Percentiles rank a stretch among this genome's conserved stretches.
phyloP scores from a whole-genome alignment of 2,888 invertebrate species.

The Synanthedon vespiformis region DNA sequence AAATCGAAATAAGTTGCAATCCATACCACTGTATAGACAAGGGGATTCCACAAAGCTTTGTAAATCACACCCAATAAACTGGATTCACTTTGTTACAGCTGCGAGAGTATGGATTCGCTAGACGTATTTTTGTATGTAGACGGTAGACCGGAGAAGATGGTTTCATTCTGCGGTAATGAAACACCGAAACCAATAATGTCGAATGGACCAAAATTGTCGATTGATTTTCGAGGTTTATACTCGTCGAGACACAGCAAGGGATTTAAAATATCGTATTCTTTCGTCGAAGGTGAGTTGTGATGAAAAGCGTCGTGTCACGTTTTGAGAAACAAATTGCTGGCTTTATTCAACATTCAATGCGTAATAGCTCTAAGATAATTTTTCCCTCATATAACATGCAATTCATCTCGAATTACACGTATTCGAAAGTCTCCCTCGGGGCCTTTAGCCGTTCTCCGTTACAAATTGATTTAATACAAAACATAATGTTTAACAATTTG shows the following conservation, averaged over 20 bases:
- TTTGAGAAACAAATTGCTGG: not conserved
- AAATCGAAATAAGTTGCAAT: not conserved
- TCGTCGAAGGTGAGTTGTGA: slow-evolving; percentile 83
- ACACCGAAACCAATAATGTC: slow-evolving; percentile 93
- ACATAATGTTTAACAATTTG: not conserved
- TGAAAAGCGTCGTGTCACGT: not conserved
- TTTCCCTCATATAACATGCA: not conserved
- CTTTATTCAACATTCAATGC: not conserved
- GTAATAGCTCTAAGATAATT: not conserved
- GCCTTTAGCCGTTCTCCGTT: not conserved
- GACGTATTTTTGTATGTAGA: slow-evolving; percentile 85
- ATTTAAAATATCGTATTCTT: slow-evolving; percentile 88
- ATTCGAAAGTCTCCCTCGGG: not conserved
- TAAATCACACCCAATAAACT: slow-evolving; percentile 11
- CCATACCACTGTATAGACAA: not conserved
- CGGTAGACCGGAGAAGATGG: slow-evolving; percentile 87
- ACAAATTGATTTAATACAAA: not conserved
- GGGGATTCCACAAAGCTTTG: slow-evolving; percentile 4
- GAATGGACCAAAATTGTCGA: slow-evolving; percentile 84
- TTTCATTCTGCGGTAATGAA: slow-evolving; percentile 87
- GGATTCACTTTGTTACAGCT: slow-evolving; percentile 69
- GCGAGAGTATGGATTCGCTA: slow-evolving; percentile 82
- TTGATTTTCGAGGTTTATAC: slow-evolving; percentile 85
- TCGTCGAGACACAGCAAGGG: slow-evolving; percentile 84
- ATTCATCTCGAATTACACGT: not conserved